Base-by-base conservation (phyloP, 2,113 vertebrate genomes). In the Ariopsis seemanni region DNA sequence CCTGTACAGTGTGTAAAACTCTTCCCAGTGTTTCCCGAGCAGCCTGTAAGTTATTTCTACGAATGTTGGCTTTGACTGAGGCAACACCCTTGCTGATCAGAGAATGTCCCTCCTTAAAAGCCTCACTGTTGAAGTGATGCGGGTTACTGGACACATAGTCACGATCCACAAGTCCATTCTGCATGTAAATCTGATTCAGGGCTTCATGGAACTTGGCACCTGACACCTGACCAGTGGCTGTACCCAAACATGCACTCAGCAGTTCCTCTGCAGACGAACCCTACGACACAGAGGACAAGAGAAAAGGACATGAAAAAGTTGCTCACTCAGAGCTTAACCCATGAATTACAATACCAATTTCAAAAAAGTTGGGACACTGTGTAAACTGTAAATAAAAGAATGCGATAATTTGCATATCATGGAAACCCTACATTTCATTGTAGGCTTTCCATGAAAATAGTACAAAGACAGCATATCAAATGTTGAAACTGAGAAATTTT, bases 61-160 rank as follows among this genome's bases (percentile, higher is more conserved):
- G 84, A 72, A 95, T 55, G 27, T 91, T 95, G 0, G 90, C 93
- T 83, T 94, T 95, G 25, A 95, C 91, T 60, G 91, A 82, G 3
- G 12, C 85, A 25, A 90, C 50, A 0, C 94, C 94, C 58, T 92
- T 62, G 0, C 53, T 92, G 83, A 96, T 94, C 0, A 95, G 91
- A 62, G 71, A 7, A 5, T 92, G 93, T 0, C 94, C 94, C 79
- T 92, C 90, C 2, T 62, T 10, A 71, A 96, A 95, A 12, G 89
- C 86, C 89, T 96, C 95, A 0, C 93, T 94, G 87, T 94, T 93
- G 85, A 96, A 95, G 82, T 96, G 95, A 83, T 95, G 92, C 18
- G 90, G 90, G 4, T 82, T 15, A 22, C 93, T 95, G 88, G 71
- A 85, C 85, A 86, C 82, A 60, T 94, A 93, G 88, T 94, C 85